Evolutionary conservation across 2,888 invertebrate genomes (phyloP).

Genomic region (Synanthedon tipuliformis): DNA sequence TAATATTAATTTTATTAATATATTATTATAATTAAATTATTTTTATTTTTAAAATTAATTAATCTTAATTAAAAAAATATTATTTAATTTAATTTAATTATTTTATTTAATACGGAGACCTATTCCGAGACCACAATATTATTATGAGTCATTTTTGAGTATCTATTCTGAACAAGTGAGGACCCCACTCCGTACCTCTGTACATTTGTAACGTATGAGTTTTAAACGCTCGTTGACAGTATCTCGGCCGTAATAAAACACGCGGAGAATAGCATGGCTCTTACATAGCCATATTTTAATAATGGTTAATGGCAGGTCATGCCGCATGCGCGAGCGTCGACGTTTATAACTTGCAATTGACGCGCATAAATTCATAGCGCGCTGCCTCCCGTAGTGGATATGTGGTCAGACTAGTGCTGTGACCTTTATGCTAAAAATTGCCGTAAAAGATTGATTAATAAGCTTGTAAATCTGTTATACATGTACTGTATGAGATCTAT

Average conservation of each 20-base stretch:
- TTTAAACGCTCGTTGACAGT: constrained; percentile 64
- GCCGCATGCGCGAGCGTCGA: constrained; percentile 51
- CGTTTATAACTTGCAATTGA: constrained; percentile 63
- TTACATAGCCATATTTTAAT: constrained; percentile 67
- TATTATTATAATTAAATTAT: too few species aligned
- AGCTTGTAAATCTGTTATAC: constrained; percentile 1
- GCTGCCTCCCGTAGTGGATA: constrained; percentile 38
- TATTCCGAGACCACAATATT: too few species aligned
- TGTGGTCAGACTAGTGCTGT: constrained; percentile 20
- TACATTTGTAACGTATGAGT: constrained; percentile 58
- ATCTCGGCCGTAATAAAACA: constrained; percentile 62
- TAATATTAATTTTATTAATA: too few species aligned
- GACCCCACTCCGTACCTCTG: constrained; percentile 41
- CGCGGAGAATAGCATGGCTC: constrained; percentile 59
- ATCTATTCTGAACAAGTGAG: too few species aligned
- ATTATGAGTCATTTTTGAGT: too few species aligned
- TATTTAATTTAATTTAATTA: too few species aligned
- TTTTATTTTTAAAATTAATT: too few species aligned
- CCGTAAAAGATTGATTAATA: constrained; percentile 19
- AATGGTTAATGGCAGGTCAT: constrained; percentile 66
- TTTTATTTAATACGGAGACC: too few species aligned
- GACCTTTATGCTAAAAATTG: constrained; percentile 39
- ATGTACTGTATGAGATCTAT: background rate
- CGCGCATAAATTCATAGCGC: constrained; percentile 54
- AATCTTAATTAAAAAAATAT: too few species aligned